Percentiles rank a stretch among this genome's conserved stretches.
phyloP scores from a whole-genome alignment of 2,797 vertebrate species.

The Silurus aristotelis region DNA sequence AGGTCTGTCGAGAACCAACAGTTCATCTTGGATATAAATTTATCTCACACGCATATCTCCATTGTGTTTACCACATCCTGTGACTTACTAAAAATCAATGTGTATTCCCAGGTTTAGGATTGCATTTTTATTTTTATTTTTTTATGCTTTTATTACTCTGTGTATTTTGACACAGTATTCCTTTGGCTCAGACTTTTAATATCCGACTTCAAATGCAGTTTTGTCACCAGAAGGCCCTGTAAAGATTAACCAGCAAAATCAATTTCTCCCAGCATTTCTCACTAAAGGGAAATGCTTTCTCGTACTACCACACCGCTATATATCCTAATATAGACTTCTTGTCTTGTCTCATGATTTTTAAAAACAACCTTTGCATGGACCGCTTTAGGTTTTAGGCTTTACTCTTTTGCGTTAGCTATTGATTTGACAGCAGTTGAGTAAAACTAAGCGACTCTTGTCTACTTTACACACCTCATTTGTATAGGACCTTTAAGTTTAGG shows the following conservation, averaged over 20 bases:
- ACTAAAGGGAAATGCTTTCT: conserved; percentile 58
- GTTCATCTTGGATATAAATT: not conserved
- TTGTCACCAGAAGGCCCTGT: conserved; percentile 71
- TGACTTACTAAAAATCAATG: not conserved
- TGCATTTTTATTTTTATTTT: too few relatives aligned
- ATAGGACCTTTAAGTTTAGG: not conserved
- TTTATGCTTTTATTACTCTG: not conserved
- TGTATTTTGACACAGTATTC: not conserved
- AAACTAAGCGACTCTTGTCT: not conserved
- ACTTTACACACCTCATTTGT: not conserved
- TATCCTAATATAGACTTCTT: not conserved
- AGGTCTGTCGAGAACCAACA: not conserved
- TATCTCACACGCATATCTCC: not conserved
- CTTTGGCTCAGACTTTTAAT: conserved; percentile 16
- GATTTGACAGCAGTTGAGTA: conserved; percentile 17
- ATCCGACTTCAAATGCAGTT: conserved; percentile 49
- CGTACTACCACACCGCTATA: conserved; percentile 41
- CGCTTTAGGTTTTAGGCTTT: not conserved
- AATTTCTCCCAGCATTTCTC: conserved; percentile 65
- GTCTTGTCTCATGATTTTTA: not conserved
- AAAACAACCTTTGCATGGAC: not conserved
- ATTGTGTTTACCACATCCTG: not conserved
- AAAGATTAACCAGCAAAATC: conserved; percentile 80
- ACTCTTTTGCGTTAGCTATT: conserved; percentile 18
- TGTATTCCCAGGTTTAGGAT: not conserved